These are phyloP conservation scores for Anguilla megastoma DNA, from an alignment of 2,797 vertebrate genomes.

Conservation along the genomic window DNA sequence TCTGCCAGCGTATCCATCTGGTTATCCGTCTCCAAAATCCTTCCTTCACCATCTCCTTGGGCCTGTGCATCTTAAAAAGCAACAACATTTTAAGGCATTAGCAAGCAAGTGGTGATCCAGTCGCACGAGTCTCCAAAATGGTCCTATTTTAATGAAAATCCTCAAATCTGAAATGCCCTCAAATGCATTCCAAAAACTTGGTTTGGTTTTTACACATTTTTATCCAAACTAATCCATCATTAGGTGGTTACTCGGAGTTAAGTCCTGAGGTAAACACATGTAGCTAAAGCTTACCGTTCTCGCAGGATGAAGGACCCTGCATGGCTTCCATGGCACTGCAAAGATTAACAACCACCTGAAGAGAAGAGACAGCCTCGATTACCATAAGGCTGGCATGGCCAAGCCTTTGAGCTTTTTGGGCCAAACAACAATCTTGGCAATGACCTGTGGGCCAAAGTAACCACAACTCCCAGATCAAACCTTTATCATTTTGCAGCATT, in stretches of 20 bases:
- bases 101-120: neutral
- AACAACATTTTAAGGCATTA: conserved; percentile 3
- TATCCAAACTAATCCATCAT: neutral
- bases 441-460: neutral
- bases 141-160: neutral
- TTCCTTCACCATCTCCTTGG: conserved; percentile 7
- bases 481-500: neutral
- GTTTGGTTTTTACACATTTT: neutral
- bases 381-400: neutral
- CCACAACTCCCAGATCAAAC: neutral
- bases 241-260: neutral
- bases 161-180: neutral
- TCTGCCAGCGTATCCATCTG: conserved; percentile 22
- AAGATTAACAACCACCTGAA: conserved; percentile 72
- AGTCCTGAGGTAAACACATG: neutral
- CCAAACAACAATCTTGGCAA: neutral
- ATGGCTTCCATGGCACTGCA: conserved; percentile 69
- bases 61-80: neutral
- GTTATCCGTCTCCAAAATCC: conserved; percentile 1
- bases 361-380: conserved; percentile 8
- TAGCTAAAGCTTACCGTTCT: conserved; percentile 47
- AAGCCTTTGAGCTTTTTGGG: no score
- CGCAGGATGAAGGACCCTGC: conserved; percentile 52
- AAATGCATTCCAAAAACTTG: neutral
- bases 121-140: neutral